Evolutionary conservation across 30 jellyfish, hydroid and myxozoan species (phyloP).

Genomic region (Turritopsis rubra): DNA sequence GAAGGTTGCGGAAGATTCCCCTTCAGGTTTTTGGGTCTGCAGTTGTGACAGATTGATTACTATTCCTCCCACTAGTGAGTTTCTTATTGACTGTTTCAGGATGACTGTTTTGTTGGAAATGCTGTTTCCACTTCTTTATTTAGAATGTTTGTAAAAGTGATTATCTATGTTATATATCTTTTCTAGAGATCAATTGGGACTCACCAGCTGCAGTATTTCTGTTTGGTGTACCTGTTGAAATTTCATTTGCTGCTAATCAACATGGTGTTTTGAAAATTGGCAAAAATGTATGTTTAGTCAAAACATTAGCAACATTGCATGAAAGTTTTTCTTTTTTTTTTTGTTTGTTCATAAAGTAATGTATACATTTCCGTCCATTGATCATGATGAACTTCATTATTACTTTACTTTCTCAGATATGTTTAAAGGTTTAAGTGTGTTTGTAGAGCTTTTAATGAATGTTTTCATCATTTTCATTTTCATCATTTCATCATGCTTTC

Average conservation of each 20-base stretch:
- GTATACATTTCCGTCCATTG: too few relatives aligned
- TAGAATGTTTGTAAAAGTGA: too few relatives aligned
- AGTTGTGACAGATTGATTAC: constrained; percentile 66
- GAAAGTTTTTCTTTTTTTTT: neutral
- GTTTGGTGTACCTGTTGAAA: constrained; percentile 56
- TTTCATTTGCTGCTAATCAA: constrained; percentile 41
- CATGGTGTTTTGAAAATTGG: constrained; percentile 74
- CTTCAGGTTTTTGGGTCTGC: constrained; percentile 90
- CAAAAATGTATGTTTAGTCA: constrained; percentile 39
- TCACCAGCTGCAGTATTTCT: constrained; percentile 40
- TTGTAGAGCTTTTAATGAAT: too few relatives aligned
- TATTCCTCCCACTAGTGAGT: constrained; percentile 60
- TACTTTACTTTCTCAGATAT: too few relatives aligned
- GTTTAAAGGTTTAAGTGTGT: too few relatives aligned
- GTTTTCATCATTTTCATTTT: too few relatives aligned
- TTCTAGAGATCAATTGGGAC: constrained; percentile 64
- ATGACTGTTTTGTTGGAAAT: too few relatives aligned
- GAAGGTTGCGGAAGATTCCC: constrained; percentile 82
- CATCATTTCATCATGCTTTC: neutral
- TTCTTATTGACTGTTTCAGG: neutral
- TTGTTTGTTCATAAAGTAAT: neutral
- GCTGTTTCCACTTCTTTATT: too few relatives aligned
- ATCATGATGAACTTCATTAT: too few relatives aligned
- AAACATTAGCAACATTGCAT: too few relatives aligned
- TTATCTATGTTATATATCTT: too few relatives aligned